Evolutionary conservation across 2,113 vertebrate species (phyloP).

Genomic region (Planiliza haematocheilus): DNA sequence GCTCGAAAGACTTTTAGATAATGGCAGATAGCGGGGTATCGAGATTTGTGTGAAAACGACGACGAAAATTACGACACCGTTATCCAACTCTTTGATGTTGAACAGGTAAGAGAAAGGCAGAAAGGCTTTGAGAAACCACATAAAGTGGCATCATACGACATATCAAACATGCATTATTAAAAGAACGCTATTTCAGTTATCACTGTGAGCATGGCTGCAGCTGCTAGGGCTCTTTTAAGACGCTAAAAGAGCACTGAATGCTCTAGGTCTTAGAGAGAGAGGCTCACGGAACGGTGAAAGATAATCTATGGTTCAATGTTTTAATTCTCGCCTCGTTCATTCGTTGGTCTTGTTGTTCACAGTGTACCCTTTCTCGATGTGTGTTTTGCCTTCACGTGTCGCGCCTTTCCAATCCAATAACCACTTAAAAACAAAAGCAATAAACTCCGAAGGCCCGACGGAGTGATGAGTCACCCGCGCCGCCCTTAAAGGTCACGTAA

Average conservation of each 20-base stretch:
- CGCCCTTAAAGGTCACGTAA: constrained; percentile 23
- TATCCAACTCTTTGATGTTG: no score
- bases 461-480: constrained; percentile 1
- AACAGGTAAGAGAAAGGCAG: background rate
- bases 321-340: background rate
- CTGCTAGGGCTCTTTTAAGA: constrained; percentile 9
- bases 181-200: background rate
- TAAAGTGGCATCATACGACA: background rate
- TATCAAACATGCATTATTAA: background rate
- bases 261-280: background rate
- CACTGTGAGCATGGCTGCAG: background rate
- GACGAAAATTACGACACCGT: no score
- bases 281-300: constrained; percentile 1
- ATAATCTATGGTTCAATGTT: background rate
- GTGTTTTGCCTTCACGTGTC: no score
- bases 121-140: background rate
- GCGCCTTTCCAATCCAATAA: background rate
- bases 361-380: background rate
- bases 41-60: background rate
- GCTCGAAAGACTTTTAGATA: background rate
- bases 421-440: constrained; percentile 12
- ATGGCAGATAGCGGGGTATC: background rate
- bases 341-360: no score
- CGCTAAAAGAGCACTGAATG: background rate
- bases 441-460: background rate